Evolutionary conservation across 2,797 vertebrate genomes (phyloP), one percentile per base, ranked within the genome.

Genomic region (Uromys caudimaculatus): DNA sequence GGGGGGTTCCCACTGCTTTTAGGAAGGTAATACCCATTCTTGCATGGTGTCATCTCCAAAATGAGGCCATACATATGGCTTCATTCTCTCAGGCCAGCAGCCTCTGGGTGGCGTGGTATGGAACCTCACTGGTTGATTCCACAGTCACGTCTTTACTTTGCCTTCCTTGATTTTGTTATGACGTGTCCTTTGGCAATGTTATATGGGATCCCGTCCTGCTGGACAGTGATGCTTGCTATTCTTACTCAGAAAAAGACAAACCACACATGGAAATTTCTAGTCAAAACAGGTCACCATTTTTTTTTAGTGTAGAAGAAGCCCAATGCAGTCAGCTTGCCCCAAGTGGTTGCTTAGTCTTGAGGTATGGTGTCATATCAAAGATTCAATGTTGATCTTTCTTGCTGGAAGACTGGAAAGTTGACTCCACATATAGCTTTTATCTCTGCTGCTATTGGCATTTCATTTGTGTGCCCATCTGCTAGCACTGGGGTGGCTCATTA

Each of bases 401-500:
- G 54, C 94, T 93, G 60, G 62, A 82, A 90, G 79, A 27, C 44
- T 90, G 91, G 82, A 93, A 60, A 76, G 24, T 79, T 86, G 73
- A 67, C 41, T 47, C 38, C 81, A 86, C 38, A 93, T 14, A 89
- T 44, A 95, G 83, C 86, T 87, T 94, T 94, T 94, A 4, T 90
- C n/a, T 94, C 77, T 97, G 86, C 78, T 95, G 79, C 64, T 92
- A 47, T 93, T 93, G 77, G 73, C 78, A 76, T 75, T 93, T 97
- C 67, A 90, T 97, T 89, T 9, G 52, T 95, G 64, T 90, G 60
- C 88, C 88, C 93, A 92, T 96, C 90, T 98, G 91, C 90, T 94
- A 89, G 77, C 81, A 24, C 89, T 92, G 60, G 47, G 58, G 89
- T 10, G 58, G 92, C 94, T 95, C 71, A 95, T 73, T 90, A 82